Evolutionary conservation across 1,140 invertebrate genomes (phyloP), one percentile per base, ranked within the genome.

Genomic region (Drosophila watanabei): DNA sequence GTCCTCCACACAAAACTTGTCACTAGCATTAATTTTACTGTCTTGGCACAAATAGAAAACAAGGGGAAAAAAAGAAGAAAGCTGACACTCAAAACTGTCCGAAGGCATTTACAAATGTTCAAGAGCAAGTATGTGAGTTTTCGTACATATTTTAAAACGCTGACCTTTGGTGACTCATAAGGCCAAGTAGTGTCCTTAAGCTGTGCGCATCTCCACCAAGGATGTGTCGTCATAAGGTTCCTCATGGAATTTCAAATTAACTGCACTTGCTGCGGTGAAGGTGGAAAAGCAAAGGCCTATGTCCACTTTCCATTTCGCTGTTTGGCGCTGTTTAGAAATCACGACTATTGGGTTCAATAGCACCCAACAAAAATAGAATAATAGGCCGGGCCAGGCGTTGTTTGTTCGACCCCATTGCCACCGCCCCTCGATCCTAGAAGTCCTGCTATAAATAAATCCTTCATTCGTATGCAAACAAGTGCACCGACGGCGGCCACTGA

Each of bases 391-490:
- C 59, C 72, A 82, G 72, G 54, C 69, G 46, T 63, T 73, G 54
- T 65, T 76, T 62, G 59, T 58, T 30, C 54, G 63, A 30, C 64
- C 43, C 59, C n/a, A 41, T 59, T 41, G 24, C 51, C 39, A 41
- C 41, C 39, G n/a, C 18, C 51, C 16, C 24, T 24, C 28, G 16
- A 32, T 37, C 10, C 56, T 28, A 33, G 18, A 32, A 46, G 51
- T 49, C 51, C 52, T 51, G 59, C 78, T 88, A 81, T 79, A 89
- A 88, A 88, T 88, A 88, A 78, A 72, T 62, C 46, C 56, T 68
- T 87, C 56, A 80, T 88, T 80, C 80, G 84, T 80, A 79, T 84
- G 85, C 85, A 85, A 89, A 89, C 78, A 89, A 81, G 85, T 88
- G 85, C 86, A 89, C 24, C 49, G 33, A 32, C 65, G 63, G 65